Conservation (phyloP, 2,888 invertebrate species). For the Panorpa germanica region DNA sequence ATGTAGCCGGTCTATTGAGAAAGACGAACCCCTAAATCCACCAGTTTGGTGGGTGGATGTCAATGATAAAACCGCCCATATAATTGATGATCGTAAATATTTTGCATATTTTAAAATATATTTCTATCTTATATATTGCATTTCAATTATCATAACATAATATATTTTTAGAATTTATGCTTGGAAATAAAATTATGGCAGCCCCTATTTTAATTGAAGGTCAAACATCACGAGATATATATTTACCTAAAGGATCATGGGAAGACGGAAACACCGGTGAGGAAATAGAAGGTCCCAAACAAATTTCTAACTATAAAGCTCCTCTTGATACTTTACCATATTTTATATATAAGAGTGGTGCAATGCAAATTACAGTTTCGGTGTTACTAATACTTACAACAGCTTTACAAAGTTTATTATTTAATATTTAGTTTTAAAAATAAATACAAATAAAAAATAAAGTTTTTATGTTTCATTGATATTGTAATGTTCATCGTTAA, state of each 20-base stretch:
- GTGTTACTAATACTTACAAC: no score
- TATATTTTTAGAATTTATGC: constrained; percentile 36
- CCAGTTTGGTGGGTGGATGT: constrained; percentile 63
- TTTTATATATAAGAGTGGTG: constrained; percentile 25
- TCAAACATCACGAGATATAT: constrained; percentile 33
- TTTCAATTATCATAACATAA: constrained; percentile 3
- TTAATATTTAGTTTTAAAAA: no score
- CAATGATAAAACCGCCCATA: constrained; percentile 28
- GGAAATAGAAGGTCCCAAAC: constrained; percentile 28
- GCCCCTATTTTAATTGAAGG: constrained; percentile 46
- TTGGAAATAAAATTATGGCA: constrained; percentile 47
- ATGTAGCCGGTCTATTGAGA: constrained; percentile 26
- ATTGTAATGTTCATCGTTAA: no score
- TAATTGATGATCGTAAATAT: constrained; percentile 23
- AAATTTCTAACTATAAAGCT: constrained; percentile 37
- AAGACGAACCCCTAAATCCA: constrained; percentile 44
- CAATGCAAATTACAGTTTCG: no score
- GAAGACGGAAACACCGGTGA: constrained; percentile 25
- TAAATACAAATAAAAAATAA: no score
- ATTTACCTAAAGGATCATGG: constrained; percentile 48
- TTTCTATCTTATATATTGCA: constrained; percentile 4
- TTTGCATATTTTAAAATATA: background rate
- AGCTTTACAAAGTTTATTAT: no score
- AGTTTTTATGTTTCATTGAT: no score
- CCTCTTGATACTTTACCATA: constrained; percentile 40